phyloP scores from a whole-genome alignment of 2,888 invertebrate species.

The Azorinus chamasolen region DNA sequence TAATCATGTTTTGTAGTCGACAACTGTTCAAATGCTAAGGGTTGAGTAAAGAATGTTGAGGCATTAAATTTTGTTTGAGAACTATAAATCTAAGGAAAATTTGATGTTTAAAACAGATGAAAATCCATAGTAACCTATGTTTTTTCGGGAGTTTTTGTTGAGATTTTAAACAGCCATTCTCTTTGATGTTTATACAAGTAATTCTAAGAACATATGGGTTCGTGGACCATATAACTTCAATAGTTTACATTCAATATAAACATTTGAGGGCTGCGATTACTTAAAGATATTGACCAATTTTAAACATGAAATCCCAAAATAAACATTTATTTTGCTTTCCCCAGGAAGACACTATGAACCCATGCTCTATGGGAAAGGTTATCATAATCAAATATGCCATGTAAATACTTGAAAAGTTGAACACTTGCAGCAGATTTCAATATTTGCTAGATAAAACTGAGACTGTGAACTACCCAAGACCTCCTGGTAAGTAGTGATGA shows the following conservation, averaged over 20 bases:
- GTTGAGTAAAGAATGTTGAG: conserved; percentile 42
- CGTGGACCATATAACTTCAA: conserved; percentile 60
- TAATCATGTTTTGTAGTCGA: no score
- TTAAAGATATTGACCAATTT: conserved; percentile 60
- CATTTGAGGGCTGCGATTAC: conserved; percentile 46
- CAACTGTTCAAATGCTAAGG: no score
- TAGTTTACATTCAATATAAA: conserved; percentile 58
- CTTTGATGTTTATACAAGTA: conserved; percentile 59
- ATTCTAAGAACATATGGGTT: conserved; percentile 64
- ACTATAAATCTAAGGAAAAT: conserved; percentile 49
- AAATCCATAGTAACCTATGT: conserved; percentile 36
- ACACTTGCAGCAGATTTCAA: conserved; percentile 18
- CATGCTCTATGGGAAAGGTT: conserved; percentile 36
- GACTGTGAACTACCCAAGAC: no score
- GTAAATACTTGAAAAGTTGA: conserved; percentile 37
- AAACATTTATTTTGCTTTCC: conserved; percentile 59
- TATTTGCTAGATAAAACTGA: conserved; percentile 12
- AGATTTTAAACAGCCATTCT: conserved; percentile 55
- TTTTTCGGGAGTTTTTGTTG: conserved; percentile 42
- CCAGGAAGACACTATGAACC: conserved; percentile 37
- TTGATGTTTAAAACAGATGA: conserved; percentile 68
- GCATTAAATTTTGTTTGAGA: conserved; percentile 48
- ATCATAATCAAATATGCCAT: conserved; percentile 51
- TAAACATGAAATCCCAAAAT: conserved; percentile 56
- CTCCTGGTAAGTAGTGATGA: no score